These are phyloP conservation scores for Cylloceria caligata DNA, from an alignment of 2,888 invertebrate species.

Conservation along the genomic window DNA sequence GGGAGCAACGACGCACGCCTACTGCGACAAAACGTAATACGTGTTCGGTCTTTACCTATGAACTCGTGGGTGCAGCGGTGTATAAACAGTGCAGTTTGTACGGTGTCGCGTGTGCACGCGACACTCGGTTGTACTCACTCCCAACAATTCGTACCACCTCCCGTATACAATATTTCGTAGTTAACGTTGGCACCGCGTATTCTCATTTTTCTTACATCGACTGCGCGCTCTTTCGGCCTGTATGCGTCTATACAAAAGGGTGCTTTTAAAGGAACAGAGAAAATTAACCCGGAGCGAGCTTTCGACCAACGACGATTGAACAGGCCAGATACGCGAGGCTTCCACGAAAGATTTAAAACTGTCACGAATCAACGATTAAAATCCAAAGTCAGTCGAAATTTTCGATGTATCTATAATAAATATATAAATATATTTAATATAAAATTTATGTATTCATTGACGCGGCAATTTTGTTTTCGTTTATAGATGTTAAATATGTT, in stretches of 20 bases:
- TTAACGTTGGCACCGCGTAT: slow-evolving; percentile 19
- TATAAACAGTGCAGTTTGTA: neutral
- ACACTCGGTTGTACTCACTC: slow-evolving; percentile 51
- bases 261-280: neutral
- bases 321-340: slow-evolving; percentile 14
- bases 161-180: slow-evolving; percentile 19
- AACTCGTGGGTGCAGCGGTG: neutral
- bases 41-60: slow-evolving; percentile 20
- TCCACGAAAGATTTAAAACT: slow-evolving; percentile 35
- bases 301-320: slow-evolving; percentile 10
- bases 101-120: slow-evolving; percentile 69
- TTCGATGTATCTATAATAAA: slow-evolving; percentile 10
- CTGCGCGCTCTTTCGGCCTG: neutral
- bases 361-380: slow-evolving; percentile 27
- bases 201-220: slow-evolving; percentile 58
- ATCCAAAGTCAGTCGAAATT: neutral
- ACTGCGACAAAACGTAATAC: slow-evolving; percentile 38
- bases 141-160: slow-evolving; percentile 4
- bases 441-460: neutral
- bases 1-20: slow-evolving; percentile 2
- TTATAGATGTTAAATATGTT: neutral
- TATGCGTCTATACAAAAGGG: neutral
- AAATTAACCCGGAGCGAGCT: slow-evolving; percentile 14
- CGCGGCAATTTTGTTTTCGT: neutral
- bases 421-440: neutral